Conservation (phyloP, 2,113 vertebrate genomes). For the Cricetomys ansorgei region DNA sequence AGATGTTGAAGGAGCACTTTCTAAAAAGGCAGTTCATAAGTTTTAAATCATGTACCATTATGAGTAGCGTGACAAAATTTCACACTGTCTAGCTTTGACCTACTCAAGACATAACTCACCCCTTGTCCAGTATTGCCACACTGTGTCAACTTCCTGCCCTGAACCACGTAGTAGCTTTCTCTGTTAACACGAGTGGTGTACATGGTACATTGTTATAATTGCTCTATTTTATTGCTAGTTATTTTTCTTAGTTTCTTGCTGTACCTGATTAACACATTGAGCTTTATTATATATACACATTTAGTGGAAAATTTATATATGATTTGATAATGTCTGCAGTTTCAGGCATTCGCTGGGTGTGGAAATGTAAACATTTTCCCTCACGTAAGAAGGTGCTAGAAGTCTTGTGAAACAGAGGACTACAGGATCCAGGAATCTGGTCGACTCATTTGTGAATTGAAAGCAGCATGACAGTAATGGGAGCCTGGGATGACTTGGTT, state of each 20-base stretch:
- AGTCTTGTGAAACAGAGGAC: background rate
- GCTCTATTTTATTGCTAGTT: too few relatives aligned
- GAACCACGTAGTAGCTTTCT: background rate
- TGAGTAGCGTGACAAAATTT: background rate
- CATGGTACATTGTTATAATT: too few relatives aligned
- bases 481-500: background rate
- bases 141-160: too few relatives aligned
- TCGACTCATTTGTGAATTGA: background rate
- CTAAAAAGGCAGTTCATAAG: background rate
- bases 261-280: too few relatives aligned
- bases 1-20: background rate
- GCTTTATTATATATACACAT: background rate
- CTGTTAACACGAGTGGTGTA: background rate
- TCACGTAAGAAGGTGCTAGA: background rate
- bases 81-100: too few relatives aligned
- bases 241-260: too few relatives aligned
- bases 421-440: background rate
- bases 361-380: background rate
- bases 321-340: background rate
- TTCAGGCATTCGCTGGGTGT: background rate
- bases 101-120: background rate
- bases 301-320: background rate
- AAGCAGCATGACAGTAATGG: background rate
- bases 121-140: background rate
- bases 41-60: background rate